Evolutionary conservation across 1,140 invertebrate species (phyloP).

Genomic region (Macrocentrus cingulum): DNA sequence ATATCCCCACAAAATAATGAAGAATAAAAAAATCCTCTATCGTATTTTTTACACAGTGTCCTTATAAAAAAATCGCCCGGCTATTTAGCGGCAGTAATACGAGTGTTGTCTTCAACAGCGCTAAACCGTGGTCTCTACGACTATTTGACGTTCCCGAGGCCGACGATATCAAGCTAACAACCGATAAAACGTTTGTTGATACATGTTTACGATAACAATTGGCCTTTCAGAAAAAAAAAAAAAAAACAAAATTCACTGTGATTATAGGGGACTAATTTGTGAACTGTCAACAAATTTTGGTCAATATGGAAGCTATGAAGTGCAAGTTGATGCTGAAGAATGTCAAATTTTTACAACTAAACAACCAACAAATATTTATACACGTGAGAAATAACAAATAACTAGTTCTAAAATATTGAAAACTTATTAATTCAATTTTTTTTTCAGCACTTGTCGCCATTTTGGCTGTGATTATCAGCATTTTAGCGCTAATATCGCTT

Average conservation of each 20-base stretch:
- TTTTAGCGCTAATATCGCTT: constrained; percentile 33
- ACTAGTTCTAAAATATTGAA: neutral
- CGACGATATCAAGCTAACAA: constrained; percentile 36
- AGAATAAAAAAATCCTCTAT: too few relatives aligned
- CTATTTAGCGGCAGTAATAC: constrained; percentile 27
- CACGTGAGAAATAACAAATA: constrained; percentile 60
- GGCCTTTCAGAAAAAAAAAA: neutral
- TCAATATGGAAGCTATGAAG: constrained; percentile 75
- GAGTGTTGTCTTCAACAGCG: constrained; percentile 49
- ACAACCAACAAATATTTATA: constrained; percentile 71
- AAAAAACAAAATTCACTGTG: neutral
- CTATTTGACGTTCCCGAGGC: constrained; percentile 43
- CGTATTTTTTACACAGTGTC: constrained; percentile 50
- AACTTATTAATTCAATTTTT: neutral
- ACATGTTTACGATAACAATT: constrained; percentile 16
- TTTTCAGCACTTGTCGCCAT: constrained; percentile 43
- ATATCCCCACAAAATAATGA: constrained; percentile 8
- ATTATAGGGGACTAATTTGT: constrained; percentile 56
- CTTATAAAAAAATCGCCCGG: constrained; percentile 51
- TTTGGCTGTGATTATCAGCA: constrained; percentile 35
- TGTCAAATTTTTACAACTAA: constrained; percentile 63
- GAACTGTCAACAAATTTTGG: constrained; percentile 64
- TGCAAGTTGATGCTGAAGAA: constrained; percentile 59
- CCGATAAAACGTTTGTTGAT: constrained; percentile 36
- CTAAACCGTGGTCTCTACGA: constrained; percentile 45